A percentile compares a stretch with the other conserved stretches of the same genome.
These are phyloP conservation scores for Typhlichthys eigenmanni DNA, from an alignment of 2,797 vertebrate species.

Conservation along the genomic window DNA sequence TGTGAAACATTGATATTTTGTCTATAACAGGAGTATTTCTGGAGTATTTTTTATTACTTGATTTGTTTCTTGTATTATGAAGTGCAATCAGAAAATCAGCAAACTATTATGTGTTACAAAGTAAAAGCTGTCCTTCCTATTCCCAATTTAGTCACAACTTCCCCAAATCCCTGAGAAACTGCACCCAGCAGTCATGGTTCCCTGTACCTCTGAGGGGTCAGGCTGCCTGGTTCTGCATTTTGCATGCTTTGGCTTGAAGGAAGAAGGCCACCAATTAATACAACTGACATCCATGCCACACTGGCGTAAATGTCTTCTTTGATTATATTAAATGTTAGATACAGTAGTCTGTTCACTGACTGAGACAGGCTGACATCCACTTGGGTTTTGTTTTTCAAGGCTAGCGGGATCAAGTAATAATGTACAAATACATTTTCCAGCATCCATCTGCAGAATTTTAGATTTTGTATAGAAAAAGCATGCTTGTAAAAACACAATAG, in stretches of 20 bases:
- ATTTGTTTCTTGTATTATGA: conserved; percentile 59
- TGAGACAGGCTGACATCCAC: too few species aligned
- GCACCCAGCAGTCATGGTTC: conserved; percentile 69
- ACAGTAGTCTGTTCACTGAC: too few species aligned
- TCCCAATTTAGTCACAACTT: conserved; percentile 82
- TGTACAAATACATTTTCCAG: too few species aligned
- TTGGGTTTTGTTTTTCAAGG: too few species aligned
- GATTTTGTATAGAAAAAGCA: too few species aligned
- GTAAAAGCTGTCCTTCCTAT: conserved; percentile 79
- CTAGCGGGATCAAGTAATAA: too few species aligned
- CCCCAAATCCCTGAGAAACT: conserved; percentile 81
- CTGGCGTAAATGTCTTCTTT: too few species aligned
- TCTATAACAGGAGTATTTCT: conserved; percentile 7
- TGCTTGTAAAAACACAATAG: too few species aligned
- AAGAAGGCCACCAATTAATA: neutral
- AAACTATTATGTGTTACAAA: conserved; percentile 83
- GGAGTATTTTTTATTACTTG: conserved; percentile 41
- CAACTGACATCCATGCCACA: too few species aligned
- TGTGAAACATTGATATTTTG: neutral
- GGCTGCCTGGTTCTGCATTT: conserved; percentile 18
- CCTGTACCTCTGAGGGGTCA: conserved; percentile 58
- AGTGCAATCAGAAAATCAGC: conserved; percentile 78
- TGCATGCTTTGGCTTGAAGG: neutral
- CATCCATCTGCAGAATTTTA: too few species aligned
- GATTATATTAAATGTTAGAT: too few species aligned